Conservation (phyloP, 2,888 invertebrate genomes). For the Eupithecia pulchellata region DNA sequence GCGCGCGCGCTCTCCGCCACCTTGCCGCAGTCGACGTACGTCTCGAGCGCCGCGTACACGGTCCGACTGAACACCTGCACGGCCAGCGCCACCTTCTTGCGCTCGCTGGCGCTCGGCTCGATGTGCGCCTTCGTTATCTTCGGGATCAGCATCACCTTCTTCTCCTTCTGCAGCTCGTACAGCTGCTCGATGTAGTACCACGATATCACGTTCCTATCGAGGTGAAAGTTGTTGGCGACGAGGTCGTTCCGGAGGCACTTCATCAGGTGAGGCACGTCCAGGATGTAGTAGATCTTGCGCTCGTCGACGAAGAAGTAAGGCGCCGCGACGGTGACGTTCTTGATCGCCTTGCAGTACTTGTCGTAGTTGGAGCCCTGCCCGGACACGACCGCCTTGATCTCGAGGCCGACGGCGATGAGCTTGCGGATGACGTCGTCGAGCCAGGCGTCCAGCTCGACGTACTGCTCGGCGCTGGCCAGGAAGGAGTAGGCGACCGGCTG, state of each 20-base stretch:
- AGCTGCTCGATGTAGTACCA: slow-evolving; percentile 40
- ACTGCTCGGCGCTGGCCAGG: slow-evolving; percentile 43
- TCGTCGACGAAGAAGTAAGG: slow-evolving; percentile 42
- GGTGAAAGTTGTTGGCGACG: slow-evolving; percentile 46
- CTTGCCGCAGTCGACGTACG: slow-evolving; percentile 41
- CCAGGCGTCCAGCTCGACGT: slow-evolving; percentile 44
- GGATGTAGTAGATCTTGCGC: slow-evolving; percentile 41
- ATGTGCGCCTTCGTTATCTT: slow-evolving; percentile 47
- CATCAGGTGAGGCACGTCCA: slow-evolving; percentile 41
- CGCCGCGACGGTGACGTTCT: slow-evolving; percentile 31
- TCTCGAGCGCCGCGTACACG: slow-evolving; percentile 45
- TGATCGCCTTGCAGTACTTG: slow-evolving; percentile 33
- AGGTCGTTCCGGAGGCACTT: slow-evolving; percentile 36
- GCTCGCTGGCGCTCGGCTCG: slow-evolving; percentile 43
- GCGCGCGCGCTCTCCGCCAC: slow-evolving; percentile 40
- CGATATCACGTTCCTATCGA: slow-evolving; percentile 35
- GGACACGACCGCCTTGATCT: slow-evolving; percentile 32
- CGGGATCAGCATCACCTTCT: slow-evolving; percentile 42
- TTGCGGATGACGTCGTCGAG: slow-evolving; percentile 34
- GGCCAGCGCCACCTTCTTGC: slow-evolving; percentile 43
- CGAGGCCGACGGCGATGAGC: slow-evolving; percentile 28
- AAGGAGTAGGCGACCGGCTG: slow-evolving; percentile 34
- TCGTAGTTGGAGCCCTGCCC: slow-evolving; percentile 38
- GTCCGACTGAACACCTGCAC: slow-evolving; percentile 46
- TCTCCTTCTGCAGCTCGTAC: slow-evolving; percentile 42